Base-by-base conservation (phyloP, 2,113 vertebrate genomes). In the Cepphus grylle region DNA sequence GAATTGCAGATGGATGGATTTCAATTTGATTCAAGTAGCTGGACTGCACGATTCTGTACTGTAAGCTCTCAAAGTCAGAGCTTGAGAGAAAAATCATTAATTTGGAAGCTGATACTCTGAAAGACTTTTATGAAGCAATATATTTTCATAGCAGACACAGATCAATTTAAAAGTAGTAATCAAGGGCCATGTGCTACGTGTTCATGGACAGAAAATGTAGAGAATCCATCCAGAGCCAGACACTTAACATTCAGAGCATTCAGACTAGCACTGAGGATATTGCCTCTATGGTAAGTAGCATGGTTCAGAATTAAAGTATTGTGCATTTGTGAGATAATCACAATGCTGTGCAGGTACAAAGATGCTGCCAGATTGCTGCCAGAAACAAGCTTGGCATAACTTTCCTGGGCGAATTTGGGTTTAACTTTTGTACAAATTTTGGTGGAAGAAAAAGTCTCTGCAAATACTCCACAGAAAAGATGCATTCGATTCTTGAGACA, bases 101-200 rank as follows among this genome's bases (percentile, higher is more conserved):
- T 95, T 96, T 96, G 92, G 83, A 96, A 97, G 92, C 82, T 84
- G 96, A 92, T 97, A 94, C 94, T 80, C 81, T 81, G 86, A 96
- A 94, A 97, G 84, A 95, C 80, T 95, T 96, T 96, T 97, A 97
- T 95, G 93, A 92, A 94, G 83, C 74, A 94, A 94, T 96, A 92
- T 96, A 95, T 96, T 97, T 95, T 96, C 91, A 92, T 91, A 93
- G 87, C 93, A 96, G 93, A 95, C 89, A 85, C 81, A 89, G 96
- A 96, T 94, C 92, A 93, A 90, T 96, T 96, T 97, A 97, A 97
- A 95, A 96, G 94, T 93, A 96, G 86, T 93, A 96, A 96, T 96
- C 91, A 96, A 93, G 86, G 66, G 76, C 89, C 92, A 94, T 93
- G 93, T 96, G 92, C 90, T 96, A 92, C 53, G n/a, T 96, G 88